Base-by-base conservation (phyloP, 2,113 vertebrate genomes). In the Oncorhynchus tshawytscha region DNA sequence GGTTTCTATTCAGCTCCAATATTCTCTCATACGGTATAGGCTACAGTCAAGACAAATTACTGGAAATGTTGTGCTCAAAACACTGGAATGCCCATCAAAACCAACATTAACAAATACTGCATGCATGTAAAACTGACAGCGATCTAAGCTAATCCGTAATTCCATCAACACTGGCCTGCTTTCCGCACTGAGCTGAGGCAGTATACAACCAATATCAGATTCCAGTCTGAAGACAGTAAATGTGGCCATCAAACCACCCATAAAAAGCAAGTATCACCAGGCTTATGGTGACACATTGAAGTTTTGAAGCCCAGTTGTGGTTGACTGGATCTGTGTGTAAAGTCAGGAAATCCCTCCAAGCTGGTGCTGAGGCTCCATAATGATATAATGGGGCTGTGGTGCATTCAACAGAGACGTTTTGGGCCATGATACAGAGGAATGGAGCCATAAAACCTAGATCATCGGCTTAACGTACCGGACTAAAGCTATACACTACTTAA, bases 271-370 rank as follows among this genome's bases (percentile, higher is more conserved):
- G 67, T 75, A 64, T 80, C 15, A 49, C 39, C 67, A 75, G 24
- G 51, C 34, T 78, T 73, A 75, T 67, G 51, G 75, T 74, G 70
- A 67, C 64, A 72, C 9, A 20, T 81, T 77, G 25, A 68, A 25
- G 51, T 86, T 81, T 71, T 79, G 71, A 59, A 75, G 67, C 57
- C 73, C 72, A 78, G 81, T 78, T 59, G 73, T 77, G 75, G 84
- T 81, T 62, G 81, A 85, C 59, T 78, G 78, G 78, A 80, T 88
- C 83, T 78, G 62, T 73, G 75, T 85, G 80, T 51, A 84, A 88
- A 85, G 73, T 84, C 59, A 71, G 76, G 24, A 83, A 86, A 90
- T 91, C 73, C 76, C 75, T 87, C 86, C 80, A 82, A 87, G 83
- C 80, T 78, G 83, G 70, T 71, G 24, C 70, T 54, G 66, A 84